Base-by-base conservation (phyloP, 2,797 vertebrate genomes). In the Mycteria americana region DNA sequence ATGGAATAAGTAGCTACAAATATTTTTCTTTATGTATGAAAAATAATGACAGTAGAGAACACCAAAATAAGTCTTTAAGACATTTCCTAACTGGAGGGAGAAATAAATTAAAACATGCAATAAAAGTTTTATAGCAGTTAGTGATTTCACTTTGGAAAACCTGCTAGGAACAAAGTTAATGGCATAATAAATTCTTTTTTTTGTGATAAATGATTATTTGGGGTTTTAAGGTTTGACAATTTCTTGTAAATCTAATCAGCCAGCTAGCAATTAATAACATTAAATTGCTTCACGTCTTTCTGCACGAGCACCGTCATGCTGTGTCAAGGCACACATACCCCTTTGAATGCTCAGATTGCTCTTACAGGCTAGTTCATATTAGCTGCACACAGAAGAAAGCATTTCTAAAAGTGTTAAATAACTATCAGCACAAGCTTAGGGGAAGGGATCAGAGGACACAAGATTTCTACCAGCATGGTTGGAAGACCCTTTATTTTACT, bases 31-130 rank as follows among this genome's bases (percentile, higher is more conserved):
- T 92, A 92, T 86, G 53, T 93, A 93, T 95, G 76, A 91, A 79
- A 94, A 97, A 88, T 64, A 88, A 95, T 85, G 85, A 93, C 93
- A 94, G 60, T 72, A 68, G 76, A 94, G 37, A 95, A 89, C 24
- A 94, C 77, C 96, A 96, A 95, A 97, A 95, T 96, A 97, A 51
- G 27, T 96, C 86, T 97, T 95, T 77, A 72, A 97, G 94, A 95
- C 31, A 5, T 96, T 97, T 97, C 51, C 85, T 86, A 91, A 97
- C 96, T 95, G 94, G 57, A 96, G 85, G 60, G 92, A 95, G 95
- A 98, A 96, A 98, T 97, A 98, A 97, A 98, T 98, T 97, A 98
- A 92, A 98, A 96, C 4, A 3, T 89, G 85, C 88, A 96, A 93
- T 98, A 97, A 97, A 98, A 97, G 48, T 93, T 96, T 98, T 97